Evolutionary conservation across 2,797 vertebrate species (phyloP), one percentile per base, ranked within the genome.

Genomic region (Tragopan temminckii): DNA sequence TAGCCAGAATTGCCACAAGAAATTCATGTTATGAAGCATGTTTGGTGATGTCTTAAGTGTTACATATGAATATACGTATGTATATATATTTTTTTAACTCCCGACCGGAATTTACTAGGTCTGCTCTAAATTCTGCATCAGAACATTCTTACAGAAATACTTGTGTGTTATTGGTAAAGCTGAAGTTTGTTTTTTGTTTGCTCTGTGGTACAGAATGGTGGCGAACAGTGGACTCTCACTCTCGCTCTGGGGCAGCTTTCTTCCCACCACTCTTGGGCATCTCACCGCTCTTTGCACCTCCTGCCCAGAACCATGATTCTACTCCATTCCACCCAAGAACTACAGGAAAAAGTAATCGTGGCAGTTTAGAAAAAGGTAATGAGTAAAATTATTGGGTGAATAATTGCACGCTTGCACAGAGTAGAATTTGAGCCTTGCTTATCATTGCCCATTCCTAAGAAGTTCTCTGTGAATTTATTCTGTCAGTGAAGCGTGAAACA

Each of bases 261-360:
- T 99, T 99, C 89, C 98, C 98, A 59, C 98, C 98, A 0, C 97
- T 99, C 83, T 94, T 99, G 94, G 98, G 98, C 93, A 98, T 99
- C 53, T 98, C 98, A 85, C 98, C 99, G 23, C 92, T 98, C 52
- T 99, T 99, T 97, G 96, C 98, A 63, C 95, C 98, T 95, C 96
- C 98, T 57, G 95, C 98, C 64, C 98, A 98, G 96, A 99, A 98
- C 94, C 97, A 98, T 3, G 97, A 98, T 94, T 97, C 98, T 36
- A 71, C 91, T 93, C 94, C 97, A 36, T 98, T 98, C 94, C 98
- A 99, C 96, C 97, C 98, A 25, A 97, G 96, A 79, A 95, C 97
- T 85, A 80, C 98, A 89, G 98, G 98, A 97, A 99, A 99, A 98
- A 99, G 97, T 92, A 98, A 96, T 94, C 98, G 98, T 92, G 97